These are phyloP conservation scores for Zaprionus kolodkinae DNA, from an alignment of 1,140 invertebrate genomes.

Conservation along the genomic window DNA sequence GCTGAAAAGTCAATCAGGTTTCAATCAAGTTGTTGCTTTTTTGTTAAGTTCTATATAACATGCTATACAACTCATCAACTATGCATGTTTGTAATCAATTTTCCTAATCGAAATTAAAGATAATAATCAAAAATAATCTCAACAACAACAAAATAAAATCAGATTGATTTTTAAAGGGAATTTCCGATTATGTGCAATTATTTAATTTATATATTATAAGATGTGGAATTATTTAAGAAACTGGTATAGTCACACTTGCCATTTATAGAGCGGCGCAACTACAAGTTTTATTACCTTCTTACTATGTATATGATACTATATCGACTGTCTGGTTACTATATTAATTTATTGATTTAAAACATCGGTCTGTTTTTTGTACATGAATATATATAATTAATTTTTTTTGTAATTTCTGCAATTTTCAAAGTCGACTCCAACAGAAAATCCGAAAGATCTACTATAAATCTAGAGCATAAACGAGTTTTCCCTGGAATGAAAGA, in stretches of 20 bases:
- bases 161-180: neutral
- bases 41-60: no score
- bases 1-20: neutral
- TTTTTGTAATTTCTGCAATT: neutral
- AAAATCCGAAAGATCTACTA: neutral
- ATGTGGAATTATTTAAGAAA: neutral
- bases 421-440: neutral
- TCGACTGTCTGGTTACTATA: neutral
- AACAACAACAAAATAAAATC: neutral
- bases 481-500: neutral
- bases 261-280: neutral
- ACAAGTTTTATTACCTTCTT: no score
- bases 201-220: neutral
- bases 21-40: neutral
- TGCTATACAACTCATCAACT: neutral
- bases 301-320: no score
- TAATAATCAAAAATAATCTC: neutral
- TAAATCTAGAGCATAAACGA: constrained; percentile 19
- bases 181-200: neutral
- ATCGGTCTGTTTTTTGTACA: neutral
- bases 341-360: neutral
- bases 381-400: neutral
- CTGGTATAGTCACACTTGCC: neutral
- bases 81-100: neutral
- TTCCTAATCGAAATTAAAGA: neutral